phyloP scores from a whole-genome alignment of 2,888 invertebrate species.

The Conomelus anceps region DNA sequence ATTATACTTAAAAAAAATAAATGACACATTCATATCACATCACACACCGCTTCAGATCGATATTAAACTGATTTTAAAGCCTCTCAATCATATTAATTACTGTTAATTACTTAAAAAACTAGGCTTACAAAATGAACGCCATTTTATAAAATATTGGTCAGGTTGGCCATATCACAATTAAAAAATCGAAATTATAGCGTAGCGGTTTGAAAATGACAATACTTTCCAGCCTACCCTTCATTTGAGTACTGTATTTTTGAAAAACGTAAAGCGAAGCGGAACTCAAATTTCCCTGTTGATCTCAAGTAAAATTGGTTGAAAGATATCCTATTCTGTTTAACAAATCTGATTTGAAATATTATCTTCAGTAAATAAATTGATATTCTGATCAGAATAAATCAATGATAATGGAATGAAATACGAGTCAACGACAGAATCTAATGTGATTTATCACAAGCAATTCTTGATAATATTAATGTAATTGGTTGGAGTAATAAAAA shows the following conservation, averaged over 20 bases:
- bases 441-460: too few relatives aligned
- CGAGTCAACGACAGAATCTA: too few relatives aligned
- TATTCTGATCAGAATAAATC: too few relatives aligned
- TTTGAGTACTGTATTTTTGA: conserved; percentile 4
- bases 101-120: conserved; percentile 6
- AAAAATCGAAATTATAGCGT: conserved; percentile 12
- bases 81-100: background rate
- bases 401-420: too few relatives aligned
- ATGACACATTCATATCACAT: background rate
- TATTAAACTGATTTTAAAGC: background rate
- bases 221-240: conserved; percentile 4
- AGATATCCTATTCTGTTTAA: too few relatives aligned
- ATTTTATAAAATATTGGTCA: conserved; percentile 14
- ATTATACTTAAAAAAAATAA: background rate
- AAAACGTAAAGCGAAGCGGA: background rate
- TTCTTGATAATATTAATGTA: too few relatives aligned
- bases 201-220: conserved; percentile 13
- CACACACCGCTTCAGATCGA: background rate
- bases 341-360: too few relatives aligned
- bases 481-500: too few relatives aligned
- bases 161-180: conserved; percentile 14
- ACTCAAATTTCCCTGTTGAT: background rate
- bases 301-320: background rate
- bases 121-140: conserved; percentile 7
- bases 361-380: too few relatives aligned